Percentiles rank a stretch among this genome's conserved stretches.
Conservation (phyloP, 2,888 invertebrate genomes). For the Agrochola lychnidis region DNA sequence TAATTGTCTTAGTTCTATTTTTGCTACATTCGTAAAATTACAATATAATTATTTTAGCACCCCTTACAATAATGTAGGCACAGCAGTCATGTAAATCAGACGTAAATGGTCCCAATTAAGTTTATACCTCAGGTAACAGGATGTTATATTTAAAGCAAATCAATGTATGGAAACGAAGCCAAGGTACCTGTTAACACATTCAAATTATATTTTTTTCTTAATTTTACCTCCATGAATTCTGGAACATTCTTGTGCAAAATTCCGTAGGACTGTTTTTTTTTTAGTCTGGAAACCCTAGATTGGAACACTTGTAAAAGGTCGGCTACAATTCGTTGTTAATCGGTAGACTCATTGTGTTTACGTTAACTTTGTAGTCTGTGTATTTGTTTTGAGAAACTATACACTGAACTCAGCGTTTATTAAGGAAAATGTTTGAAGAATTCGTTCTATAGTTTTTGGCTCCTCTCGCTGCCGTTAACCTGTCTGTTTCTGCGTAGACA, state of each 20-base stretch:
- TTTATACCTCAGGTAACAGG: conserved; percentile 38
- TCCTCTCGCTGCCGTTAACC: background rate
- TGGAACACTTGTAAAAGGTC: conserved; percentile 50
- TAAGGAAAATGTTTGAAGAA: background rate
- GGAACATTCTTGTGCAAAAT: conserved; percentile 30
- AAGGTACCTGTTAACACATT: conserved; percentile 28
- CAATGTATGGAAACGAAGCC: conserved; percentile 33
- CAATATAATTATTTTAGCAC: background rate
- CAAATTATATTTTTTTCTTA: conserved; percentile 19
- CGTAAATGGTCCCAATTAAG: conserved; percentile 51
- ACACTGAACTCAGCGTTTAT: conserved; percentile 8
- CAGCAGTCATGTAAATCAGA: conserved; percentile 38
- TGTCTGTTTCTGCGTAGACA: background rate
- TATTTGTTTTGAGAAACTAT: conserved; percentile 34
- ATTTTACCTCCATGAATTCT: background rate
- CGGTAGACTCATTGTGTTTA: conserved; percentile 53
- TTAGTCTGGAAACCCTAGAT: conserved; percentile 59
- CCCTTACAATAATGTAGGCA: background rate
- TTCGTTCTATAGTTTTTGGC: conserved; percentile 8
- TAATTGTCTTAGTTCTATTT: conserved; percentile 1
- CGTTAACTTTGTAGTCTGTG: conserved; percentile 25
- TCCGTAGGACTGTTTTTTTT: conserved; percentile 29
- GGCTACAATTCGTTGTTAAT: conserved; percentile 55
- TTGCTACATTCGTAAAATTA: background rate
- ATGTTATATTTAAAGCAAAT: conserved; percentile 41